These are phyloP conservation scores for Nymphicus hollandicus DNA, from an alignment of 2,113 vertebrate genomes.

Conservation along the genomic window DNA sequence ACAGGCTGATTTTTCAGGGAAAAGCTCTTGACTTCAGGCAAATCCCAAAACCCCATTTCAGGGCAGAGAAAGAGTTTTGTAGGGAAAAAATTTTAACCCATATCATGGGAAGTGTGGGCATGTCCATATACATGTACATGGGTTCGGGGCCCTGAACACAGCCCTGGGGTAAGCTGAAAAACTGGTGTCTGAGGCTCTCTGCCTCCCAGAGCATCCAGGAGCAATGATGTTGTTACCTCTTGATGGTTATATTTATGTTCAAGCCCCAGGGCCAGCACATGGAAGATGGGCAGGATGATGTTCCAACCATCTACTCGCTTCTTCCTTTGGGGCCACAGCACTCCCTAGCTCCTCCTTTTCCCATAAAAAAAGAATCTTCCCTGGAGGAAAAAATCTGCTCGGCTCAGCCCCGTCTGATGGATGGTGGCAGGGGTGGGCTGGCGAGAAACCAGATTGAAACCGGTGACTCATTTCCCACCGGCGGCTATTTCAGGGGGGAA, in stretches of 20 bases:
- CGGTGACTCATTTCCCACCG: background rate
- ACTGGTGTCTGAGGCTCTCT: rapidly evolving
- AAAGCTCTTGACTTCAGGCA: background rate
- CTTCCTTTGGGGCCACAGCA: background rate
- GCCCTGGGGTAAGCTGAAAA: background rate
- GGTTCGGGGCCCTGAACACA: background rate
- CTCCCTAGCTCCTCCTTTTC: background rate
- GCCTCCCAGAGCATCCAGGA: background rate
- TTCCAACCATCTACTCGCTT: background rate
- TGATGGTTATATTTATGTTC: background rate
- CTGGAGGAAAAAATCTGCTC: background rate
- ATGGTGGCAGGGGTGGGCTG: background rate
- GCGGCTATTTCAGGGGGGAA: background rate
- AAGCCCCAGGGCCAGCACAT: background rate
- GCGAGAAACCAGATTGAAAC: background rate
- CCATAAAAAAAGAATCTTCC: background rate
- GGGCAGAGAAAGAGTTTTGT: background rate
- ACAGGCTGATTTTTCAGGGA: background rate
- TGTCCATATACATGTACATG: rapidly evolving
- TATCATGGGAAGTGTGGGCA: background rate
- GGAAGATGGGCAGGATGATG: background rate
- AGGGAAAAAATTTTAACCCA: background rate
- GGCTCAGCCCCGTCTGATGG: background rate
- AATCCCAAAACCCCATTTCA: background rate
- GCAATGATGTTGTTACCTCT: rapidly evolving